These are phyloP conservation scores for Acleris sparsana DNA, from an alignment of 2,888 invertebrate genomes.

Conservation along the genomic window DNA sequence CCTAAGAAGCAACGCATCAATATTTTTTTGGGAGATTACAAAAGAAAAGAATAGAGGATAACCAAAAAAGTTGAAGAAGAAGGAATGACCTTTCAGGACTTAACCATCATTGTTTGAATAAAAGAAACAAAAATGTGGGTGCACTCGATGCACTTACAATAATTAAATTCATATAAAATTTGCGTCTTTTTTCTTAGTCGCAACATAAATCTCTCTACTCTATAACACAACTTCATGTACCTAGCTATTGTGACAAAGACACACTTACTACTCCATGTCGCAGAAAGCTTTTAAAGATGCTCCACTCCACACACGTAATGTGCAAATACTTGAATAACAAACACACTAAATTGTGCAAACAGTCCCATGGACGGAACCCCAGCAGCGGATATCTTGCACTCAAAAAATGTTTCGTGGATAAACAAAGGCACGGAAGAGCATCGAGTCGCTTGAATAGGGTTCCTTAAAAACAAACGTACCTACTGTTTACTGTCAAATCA, in stretches of 20 bases:
- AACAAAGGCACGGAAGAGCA: conserved; percentile 19
- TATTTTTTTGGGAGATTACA: too few relatives aligned
- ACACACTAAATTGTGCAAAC: conserved; percentile 65
- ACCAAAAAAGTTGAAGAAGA: too few relatives aligned
- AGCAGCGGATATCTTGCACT: conserved; percentile 30
- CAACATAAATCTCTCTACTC: too few relatives aligned
- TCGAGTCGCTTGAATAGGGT: conserved; percentile 28
- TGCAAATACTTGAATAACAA: conserved; percentile 53
- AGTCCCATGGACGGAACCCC: conserved; percentile 39
- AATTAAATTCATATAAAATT: too few relatives aligned
- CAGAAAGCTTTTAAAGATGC: conserved; percentile 31
- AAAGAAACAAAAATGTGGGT: too few relatives aligned
- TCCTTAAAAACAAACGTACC: conserved; percentile 47
- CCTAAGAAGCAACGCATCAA: too few relatives aligned
- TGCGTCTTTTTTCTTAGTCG: too few relatives aligned
- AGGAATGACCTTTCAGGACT: too few relatives aligned
- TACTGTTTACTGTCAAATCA: not conserved
- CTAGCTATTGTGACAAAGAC: conserved; percentile 7
- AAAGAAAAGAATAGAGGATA: too few relatives aligned
- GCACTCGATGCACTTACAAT: too few relatives aligned
- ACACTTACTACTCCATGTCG: conserved; percentile 12
- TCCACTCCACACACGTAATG: conserved; percentile 29
- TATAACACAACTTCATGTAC: too few relatives aligned
- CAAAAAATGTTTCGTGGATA: conserved; percentile 31
- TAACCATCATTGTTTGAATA: too few relatives aligned